These are phyloP conservation scores for Lethenteron reissneri DNA, from an alignment of 2,113 vertebrate genomes.

Conservation along the genomic window DNA sequence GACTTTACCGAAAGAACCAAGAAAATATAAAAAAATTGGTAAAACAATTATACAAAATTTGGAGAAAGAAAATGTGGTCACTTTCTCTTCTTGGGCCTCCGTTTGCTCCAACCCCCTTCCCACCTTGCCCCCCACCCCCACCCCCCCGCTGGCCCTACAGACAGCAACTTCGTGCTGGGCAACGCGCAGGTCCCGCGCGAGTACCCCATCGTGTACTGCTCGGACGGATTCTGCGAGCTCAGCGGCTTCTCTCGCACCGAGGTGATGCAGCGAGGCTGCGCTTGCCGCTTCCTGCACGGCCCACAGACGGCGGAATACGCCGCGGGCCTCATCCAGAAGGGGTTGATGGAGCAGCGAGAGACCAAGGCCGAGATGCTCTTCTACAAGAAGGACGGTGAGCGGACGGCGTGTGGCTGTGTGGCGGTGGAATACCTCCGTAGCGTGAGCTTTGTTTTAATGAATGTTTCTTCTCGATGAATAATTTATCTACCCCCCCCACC, in stretches of 20 bases:
- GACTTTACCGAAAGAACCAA: too few species aligned
- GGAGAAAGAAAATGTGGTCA: too few species aligned
- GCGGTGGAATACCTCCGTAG: too few species aligned
- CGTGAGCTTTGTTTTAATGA: too few species aligned
- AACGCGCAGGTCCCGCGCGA: conserved; percentile 88
- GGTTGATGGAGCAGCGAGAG: conserved; percentile 67
- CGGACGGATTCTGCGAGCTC: conserved; percentile 96
- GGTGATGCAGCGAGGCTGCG: conserved; percentile 97
- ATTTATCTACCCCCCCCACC: too few species aligned
- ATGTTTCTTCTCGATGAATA: too few species aligned
- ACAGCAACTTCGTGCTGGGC: conserved; percentile 96
- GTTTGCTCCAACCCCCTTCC: too few species aligned
- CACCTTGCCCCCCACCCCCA: too few species aligned
- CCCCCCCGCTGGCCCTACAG: conserved; percentile 21
- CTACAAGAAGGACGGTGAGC: conserved; percentile 61
- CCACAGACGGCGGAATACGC: conserved; percentile 64
- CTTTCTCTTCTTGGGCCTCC: too few species aligned
- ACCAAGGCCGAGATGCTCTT: conserved; percentile 95
- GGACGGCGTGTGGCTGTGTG: background rate
- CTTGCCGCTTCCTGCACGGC: conserved; percentile 82
- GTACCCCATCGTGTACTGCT: conserved; percentile 95
- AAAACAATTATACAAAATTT: too few species aligned
- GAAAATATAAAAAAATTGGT: too few species aligned
- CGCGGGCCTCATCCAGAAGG: conserved; percentile 67
- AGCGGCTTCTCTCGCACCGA: conserved; percentile 73